Evolutionary conservation across 2,888 invertebrate genomes (phyloP).

Genomic region (Lepeophtheirus nordmannii): DNA sequence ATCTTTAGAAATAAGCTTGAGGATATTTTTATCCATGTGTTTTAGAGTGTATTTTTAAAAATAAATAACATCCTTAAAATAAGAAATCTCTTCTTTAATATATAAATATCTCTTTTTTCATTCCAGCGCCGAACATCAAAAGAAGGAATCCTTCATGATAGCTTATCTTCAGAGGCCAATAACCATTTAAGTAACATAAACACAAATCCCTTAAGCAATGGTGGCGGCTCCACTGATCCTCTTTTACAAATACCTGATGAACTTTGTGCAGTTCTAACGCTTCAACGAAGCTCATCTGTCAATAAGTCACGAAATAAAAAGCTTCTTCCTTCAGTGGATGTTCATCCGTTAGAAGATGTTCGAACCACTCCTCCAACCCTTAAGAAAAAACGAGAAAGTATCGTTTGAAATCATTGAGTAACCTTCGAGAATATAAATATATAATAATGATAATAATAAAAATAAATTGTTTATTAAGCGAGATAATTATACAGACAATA

Average conservation of each 20-base stretch:
- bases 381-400: conserved; percentile 18
- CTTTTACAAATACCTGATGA: conserved; percentile 14
- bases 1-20: too few relatives aligned
- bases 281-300: background rate
- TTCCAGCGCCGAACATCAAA: conserved; percentile 10
- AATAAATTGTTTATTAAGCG: too few relatives aligned
- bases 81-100: too few relatives aligned
- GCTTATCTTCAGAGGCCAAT: background rate
- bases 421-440: too few relatives aligned
- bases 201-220: background rate
- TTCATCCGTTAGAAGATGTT: background rate
- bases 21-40: too few relatives aligned
- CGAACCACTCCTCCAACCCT: conserved; percentile 11
- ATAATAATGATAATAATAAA: too few relatives aligned
- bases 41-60: too few relatives aligned
- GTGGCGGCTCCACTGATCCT: conserved; percentile 13
- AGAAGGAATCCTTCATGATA: conserved; percentile 13
- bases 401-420: conserved; percentile 11
- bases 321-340: background rate
- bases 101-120: background rate
- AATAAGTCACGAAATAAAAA: background rate
- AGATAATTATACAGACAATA: too few relatives aligned
- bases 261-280: conserved; percentile 18
- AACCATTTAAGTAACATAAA: too few relatives aligned
- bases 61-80: too few relatives aligned